phyloP scores from a whole-genome alignment of 2,797 vertebrate species.

The Microctenopoma stevenorrisi region DNA sequence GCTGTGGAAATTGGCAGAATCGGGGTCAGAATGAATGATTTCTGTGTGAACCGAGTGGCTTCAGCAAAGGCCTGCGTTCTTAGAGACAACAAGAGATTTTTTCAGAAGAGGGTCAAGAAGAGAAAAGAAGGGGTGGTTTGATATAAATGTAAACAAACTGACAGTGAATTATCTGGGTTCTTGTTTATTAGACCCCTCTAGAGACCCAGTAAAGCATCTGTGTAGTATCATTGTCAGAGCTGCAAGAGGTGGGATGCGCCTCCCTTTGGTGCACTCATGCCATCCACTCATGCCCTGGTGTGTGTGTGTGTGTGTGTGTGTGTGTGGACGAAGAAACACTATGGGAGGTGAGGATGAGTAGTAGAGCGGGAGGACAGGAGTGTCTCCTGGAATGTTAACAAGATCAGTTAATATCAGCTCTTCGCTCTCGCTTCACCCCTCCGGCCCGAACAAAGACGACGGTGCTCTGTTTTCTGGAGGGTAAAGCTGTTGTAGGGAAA shows the following conservation, averaged over 20 bases:
- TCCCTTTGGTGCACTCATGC: constrained; percentile 9
- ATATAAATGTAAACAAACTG: constrained; percentile 23
- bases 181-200: constrained; percentile 24
- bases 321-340: constrained; percentile 32
- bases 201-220: constrained; percentile 5
- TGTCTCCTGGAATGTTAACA: constrained; percentile 86
- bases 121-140: constrained; percentile 3
- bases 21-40: constrained; percentile 89
- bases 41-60: constrained; percentile 83
- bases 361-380: constrained; percentile 49
- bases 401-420: constrained; percentile 82
- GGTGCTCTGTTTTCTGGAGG: constrained; percentile 55
- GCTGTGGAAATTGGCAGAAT: constrained; percentile 90
- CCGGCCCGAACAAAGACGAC: constrained; percentile 72
- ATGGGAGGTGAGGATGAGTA: constrained; percentile 61
- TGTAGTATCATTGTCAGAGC: constrained; percentile 48
- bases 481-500: constrained; percentile 77
- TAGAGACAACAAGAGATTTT: constrained; percentile 74
- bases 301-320: constrained; percentile 42
- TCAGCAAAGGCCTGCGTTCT: constrained; percentile 81
- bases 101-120: constrained; percentile 48
- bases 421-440: constrained; percentile 62
- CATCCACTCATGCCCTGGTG: constrained; percentile 39
- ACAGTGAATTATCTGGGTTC: constrained; percentile 29
- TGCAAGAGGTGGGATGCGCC: constrained; percentile 28